Conservation (phyloP, 2,888 invertebrate species). For the Perdita meconis region DNA sequence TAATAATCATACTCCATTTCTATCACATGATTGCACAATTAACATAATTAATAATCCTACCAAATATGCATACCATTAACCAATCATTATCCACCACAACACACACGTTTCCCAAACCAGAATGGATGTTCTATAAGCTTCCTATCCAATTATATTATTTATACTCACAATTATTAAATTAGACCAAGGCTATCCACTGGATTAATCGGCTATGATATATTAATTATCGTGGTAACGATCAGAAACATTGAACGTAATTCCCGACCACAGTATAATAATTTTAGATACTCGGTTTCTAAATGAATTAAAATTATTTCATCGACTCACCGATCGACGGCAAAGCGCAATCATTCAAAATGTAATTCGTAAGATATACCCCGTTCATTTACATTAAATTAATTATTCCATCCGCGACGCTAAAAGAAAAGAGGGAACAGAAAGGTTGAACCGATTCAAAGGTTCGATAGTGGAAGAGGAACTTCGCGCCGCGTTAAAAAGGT, state of each 20-base stretch:
- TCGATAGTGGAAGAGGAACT: background rate
- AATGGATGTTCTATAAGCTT: too few species aligned
- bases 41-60: too few species aligned
- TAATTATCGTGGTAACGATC: background rate
- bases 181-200: too few species aligned
- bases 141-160: too few species aligned
- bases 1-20: too few species aligned
- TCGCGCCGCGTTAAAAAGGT: background rate
- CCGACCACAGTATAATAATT: background rate
- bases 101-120: too few species aligned
- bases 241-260: background rate
- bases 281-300: background rate
- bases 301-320: conserved; percentile 5
- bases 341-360: background rate
- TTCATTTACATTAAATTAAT: too few species aligned
- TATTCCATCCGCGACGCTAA: background rate
- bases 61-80: too few species aligned
- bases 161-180: too few species aligned
- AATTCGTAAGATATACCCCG: background rate
- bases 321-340: too few species aligned
- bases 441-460: background rate
- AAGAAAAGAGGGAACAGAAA: background rate
- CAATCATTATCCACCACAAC: too few species aligned
- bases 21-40: too few species aligned
- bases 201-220: conserved; percentile 2